Evolutionary conservation across 2,113 vertebrate genomes (phyloP).

Genomic region (Passer montanus): DNA sequence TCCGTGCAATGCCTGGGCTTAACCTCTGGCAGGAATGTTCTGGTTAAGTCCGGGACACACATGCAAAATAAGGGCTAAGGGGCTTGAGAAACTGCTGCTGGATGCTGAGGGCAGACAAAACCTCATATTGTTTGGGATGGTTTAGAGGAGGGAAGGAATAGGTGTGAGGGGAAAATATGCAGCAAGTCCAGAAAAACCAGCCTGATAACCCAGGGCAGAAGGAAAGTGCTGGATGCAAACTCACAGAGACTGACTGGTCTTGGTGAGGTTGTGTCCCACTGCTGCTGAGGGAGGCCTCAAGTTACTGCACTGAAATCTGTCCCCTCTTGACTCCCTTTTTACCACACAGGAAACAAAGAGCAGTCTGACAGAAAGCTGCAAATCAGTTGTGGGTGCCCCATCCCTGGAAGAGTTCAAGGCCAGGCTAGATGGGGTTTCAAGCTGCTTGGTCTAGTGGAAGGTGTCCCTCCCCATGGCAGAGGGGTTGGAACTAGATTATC

Average conservation of each 20-base stretch:
- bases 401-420: not conserved
- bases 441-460: not conserved
- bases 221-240: not conserved
- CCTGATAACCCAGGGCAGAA: not conserved
- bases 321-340: not conserved
- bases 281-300: not conserved
- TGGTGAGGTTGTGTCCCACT: not conserved
- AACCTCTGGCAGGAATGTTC: slow-evolving; percentile 48
- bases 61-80: not conserved
- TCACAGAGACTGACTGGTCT: accelerated
- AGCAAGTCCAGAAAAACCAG: not conserved
- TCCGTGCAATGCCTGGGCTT: not conserved
- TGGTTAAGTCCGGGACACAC: not conserved
- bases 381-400: not conserved
- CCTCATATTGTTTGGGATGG: not conserved
- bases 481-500: not conserved
- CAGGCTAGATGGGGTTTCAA: not conserved
- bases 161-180: not conserved
- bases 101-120: not conserved
- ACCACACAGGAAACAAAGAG: not conserved
- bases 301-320: not conserved
- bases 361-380: not conserved
- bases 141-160: not conserved
- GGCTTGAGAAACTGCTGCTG: not conserved
- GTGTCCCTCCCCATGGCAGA: not conserved